Percentiles rank a stretch among this genome's conserved stretches.
phyloP scores from a whole-genome alignment of 2,113 vertebrate genomes.

The Noturus placidus region DNA sequence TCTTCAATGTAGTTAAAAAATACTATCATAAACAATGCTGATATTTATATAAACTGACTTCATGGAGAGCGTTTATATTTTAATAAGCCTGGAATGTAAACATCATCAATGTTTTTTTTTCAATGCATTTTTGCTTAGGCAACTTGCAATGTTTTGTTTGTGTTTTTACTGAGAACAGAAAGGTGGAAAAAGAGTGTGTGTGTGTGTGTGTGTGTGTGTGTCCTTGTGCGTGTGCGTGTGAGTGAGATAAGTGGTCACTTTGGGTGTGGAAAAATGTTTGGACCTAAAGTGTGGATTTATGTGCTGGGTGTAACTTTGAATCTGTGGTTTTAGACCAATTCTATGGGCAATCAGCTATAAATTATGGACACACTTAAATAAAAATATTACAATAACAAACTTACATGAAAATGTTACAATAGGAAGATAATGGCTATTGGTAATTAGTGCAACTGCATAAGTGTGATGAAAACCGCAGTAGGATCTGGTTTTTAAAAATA shows the following conservation, averaged over 20 bases:
- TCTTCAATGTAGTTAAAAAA: not conserved
- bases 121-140: not conserved
- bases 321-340: conserved; percentile 66
- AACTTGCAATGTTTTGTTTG: not conserved
- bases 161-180: not conserved
- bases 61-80: too few species aligned
- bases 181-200: not conserved
- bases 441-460: not conserved
- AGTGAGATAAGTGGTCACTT: not conserved
- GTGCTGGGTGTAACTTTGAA: conserved; percentile 57
- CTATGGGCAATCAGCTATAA: conserved; percentile 73
- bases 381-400: conserved; percentile 34
- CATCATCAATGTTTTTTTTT: not conserved
- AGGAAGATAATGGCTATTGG: not conserved
- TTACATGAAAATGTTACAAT: not conserved
- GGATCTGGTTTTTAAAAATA: not conserved
- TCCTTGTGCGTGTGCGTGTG: not conserved
- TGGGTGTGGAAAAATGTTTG: conserved; percentile 16
- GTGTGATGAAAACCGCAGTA: not conserved
- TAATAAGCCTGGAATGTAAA: not conserved
- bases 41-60: not conserved
- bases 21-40: not conserved
- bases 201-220: not conserved
- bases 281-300: conserved; percentile 1
- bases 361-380: conserved; percentile 51